phyloP scores from a whole-genome alignment of 1,140 invertebrate species.

The Acyrthosiphon pisum region DNA sequence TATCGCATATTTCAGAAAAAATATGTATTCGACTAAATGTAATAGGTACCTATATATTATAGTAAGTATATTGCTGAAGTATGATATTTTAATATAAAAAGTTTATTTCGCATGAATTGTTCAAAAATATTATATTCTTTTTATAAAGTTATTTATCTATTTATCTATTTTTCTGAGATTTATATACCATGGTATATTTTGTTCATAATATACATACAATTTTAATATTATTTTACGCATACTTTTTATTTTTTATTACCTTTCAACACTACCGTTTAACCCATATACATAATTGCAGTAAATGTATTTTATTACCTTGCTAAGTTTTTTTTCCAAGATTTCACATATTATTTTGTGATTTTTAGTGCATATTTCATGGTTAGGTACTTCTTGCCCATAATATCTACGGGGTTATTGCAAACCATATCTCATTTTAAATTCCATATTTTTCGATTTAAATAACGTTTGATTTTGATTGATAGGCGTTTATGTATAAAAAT shows the following conservation, averaged over 20 bases:
- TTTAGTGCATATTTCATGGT: neutral
- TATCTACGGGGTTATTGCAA: neutral
- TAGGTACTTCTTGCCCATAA: neutral
- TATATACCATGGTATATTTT: neutral
- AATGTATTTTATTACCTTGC: neutral
- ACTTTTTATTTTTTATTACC: slow-evolving; percentile 19
- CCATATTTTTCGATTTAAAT: neutral
- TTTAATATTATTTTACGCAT: neutral
- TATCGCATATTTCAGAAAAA: neutral
- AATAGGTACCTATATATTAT: neutral
- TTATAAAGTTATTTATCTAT: neutral
- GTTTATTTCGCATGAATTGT: neutral
- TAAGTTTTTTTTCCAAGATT: neutral
- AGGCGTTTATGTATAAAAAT: neutral
- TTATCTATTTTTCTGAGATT: neutral
- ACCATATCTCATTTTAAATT: slow-evolving; percentile 2
- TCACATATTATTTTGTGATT: neutral
- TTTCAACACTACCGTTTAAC: neutral
- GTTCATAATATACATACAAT: neutral
- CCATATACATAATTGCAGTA: neutral
- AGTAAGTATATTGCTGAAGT: neutral
- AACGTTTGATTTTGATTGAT: neutral
- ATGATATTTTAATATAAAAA: neutral
- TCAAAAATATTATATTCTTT: neutral
- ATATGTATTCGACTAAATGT: neutral